Conservation (phyloP, 2,888 invertebrate genomes). For the Diogma glabrata region DNA sequence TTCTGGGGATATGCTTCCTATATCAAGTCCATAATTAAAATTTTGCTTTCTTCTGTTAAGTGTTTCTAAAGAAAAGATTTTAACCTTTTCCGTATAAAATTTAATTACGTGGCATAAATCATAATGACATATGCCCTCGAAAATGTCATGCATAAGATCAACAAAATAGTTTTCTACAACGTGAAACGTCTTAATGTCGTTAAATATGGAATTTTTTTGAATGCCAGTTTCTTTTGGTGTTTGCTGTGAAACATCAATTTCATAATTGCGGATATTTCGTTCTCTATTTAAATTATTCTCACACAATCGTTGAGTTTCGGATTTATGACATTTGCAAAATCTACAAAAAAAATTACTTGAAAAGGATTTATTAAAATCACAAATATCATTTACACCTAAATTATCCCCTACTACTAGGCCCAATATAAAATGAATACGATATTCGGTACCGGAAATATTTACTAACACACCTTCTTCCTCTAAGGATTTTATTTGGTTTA, state of each 20-base stretch:
- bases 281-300: neutral
- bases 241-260: no score
- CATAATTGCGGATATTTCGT: neutral
- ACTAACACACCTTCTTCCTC: neutral
- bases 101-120: slow-evolving; percentile 1
- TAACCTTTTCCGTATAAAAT: neutral
- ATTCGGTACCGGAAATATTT: neutral
- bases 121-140: slow-evolving; percentile 1
- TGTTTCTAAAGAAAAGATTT: slow-evolving; percentile 1
- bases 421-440: neutral
- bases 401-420: neutral
- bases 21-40: slow-evolving; percentile 1
- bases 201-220: neutral
- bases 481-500: neutral
- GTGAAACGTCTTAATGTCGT: neutral
- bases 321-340: neutral
- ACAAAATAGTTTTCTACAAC: neutral
- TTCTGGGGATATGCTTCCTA: neutral
- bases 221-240: neutral
- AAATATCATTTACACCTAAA: neutral
- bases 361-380: neutral
- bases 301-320: neutral
- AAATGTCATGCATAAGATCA: slow-evolving; percentile 6
- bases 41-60: neutral
- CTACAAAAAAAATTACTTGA: neutral